Evolutionary conservation across 2,113 vertebrate species (phyloP), one percentile per base, ranked within the genome.

Genomic region (Halichoeres trimaculatus): DNA sequence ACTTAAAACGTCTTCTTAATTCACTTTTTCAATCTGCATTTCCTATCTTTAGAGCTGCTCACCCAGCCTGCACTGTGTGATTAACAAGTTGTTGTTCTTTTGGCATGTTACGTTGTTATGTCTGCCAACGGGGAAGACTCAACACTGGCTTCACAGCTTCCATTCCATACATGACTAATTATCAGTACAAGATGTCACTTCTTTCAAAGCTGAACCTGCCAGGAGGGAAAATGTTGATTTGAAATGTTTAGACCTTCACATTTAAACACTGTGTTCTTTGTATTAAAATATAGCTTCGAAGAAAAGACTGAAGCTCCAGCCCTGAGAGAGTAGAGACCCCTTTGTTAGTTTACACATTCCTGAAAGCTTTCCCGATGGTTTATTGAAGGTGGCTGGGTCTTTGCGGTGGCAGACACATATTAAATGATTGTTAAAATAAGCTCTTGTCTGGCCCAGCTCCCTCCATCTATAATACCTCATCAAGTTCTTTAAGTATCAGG

Each of bases 381-480:
- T 85, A 72, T 73, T 82, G 62, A 82, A 85, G 87, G 77, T 84
- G 72, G 83, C 74, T 79, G 62, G 47, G 48, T 79, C 81, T 48
- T 65, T 76, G 78, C 36, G 69, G 88, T 71, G 69, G 84, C 73
- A 81, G 76, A 76, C 63, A 60, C 74, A 72, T 81, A 89, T 91
- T 83, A 88, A 85, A 80, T 73, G 70, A 87, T 88, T 83, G 82
- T 86, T 89, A 62, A 92, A 89, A 91, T 88, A 87, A 92, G 76
- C 78, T 12, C 43, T 26, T 10, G 35, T 67, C 85, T 84, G 85
- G 80, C 70, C 43, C 5, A 8, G 10, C 16, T 59, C 63, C 78
- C 17, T 50, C 20, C 45, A 48, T 50, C 30, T 64, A 66, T 75
- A 68, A 88, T 64, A 59, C 73, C 70, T 79, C 69, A 60, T 70